Evolutionary conservation across 1,140 invertebrate species (phyloP).

Genomic region (Ectropis grisescens): DNA sequence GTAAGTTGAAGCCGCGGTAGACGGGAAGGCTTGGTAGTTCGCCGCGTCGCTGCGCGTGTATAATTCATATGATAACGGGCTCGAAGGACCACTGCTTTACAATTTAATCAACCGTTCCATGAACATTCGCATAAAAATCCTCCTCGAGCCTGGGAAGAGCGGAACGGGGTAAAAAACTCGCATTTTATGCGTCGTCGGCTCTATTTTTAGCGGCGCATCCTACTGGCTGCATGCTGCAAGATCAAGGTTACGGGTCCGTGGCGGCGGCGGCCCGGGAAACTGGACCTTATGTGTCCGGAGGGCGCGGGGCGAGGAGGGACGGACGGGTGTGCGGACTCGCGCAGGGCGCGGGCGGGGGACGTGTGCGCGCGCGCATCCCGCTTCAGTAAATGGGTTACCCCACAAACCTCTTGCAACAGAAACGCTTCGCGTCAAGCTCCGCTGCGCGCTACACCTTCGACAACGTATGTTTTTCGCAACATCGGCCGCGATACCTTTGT

Average conservation of each 20-base stretch:
- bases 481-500: no score
- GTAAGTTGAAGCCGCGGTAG: no score
- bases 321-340: slow-evolving; percentile 37
- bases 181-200: slow-evolving; percentile 36
- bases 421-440: no score
- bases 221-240: slow-evolving; percentile 54
- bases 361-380: slow-evolving; percentile 41
- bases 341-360: slow-evolving; percentile 14
- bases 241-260: slow-evolving; percentile 55
- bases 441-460: no score
- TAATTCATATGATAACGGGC: slow-evolving; percentile 2
- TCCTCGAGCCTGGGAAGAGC: slow-evolving; percentile 41
- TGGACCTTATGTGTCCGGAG: slow-evolving; percentile 13
- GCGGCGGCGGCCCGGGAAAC: no score
- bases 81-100: slow-evolving; percentile 17
- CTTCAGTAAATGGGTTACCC: slow-evolving; percentile 59
- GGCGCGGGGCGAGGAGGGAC: slow-evolving; percentile 14
- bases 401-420: slow-evolving; percentile 61
- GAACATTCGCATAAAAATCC: slow-evolving; percentile 36
- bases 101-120: slow-evolving; percentile 47
- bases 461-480: no score
- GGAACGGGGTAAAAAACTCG: slow-evolving; percentile 38
- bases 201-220: slow-evolving; percentile 63
- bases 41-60: no score
- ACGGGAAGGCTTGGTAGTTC: no score